phyloP scores from a whole-genome alignment of 2,797 vertebrate genomes.

The Galaxias olidus region DNA sequence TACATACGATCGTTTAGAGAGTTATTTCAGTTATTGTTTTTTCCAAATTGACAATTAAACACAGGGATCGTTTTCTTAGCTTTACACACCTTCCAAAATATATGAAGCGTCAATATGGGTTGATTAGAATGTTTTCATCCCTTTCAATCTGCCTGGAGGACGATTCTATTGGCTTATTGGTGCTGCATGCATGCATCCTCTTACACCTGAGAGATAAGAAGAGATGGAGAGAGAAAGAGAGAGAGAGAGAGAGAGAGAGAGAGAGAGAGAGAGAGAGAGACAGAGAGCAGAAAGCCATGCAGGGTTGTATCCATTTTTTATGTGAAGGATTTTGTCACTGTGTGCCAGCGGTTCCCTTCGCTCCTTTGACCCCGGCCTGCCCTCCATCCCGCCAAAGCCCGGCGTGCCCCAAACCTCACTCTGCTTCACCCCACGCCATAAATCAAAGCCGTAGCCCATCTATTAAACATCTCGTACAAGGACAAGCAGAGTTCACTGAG shows the following conservation, averaged over 20 bases:
- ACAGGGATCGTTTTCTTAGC: no score
- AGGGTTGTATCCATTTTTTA: not conserved
- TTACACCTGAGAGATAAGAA: no score
- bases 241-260: constrained; percentile 2
- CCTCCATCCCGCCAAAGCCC: constrained; percentile 32
- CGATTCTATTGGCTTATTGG: no score
- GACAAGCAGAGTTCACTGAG: constrained; percentile 63
- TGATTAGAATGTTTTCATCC: no score
- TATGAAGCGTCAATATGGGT: no score
- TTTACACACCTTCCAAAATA: no score
- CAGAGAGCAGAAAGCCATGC: not conserved
- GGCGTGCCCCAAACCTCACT: constrained; percentile 17
- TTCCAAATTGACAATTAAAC: no score
- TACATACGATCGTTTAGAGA: no score
- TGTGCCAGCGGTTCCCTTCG: constrained; percentile 36
- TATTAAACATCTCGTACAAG: constrained; percentile 65
- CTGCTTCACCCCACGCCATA: constrained; percentile 48
- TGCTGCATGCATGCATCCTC: no score
- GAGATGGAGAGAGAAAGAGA: not conserved
- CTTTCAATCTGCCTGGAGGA: no score
- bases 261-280: not conserved
- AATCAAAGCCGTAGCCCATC: constrained; percentile 53
- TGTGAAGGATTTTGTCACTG: constrained; percentile 4
- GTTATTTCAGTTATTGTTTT: no score
- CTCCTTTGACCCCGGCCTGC: constrained; percentile 35